phyloP scores from a whole-genome alignment of 92 coral and sea anemone genomes.

The Umimayanthus chanpuru region DNA sequence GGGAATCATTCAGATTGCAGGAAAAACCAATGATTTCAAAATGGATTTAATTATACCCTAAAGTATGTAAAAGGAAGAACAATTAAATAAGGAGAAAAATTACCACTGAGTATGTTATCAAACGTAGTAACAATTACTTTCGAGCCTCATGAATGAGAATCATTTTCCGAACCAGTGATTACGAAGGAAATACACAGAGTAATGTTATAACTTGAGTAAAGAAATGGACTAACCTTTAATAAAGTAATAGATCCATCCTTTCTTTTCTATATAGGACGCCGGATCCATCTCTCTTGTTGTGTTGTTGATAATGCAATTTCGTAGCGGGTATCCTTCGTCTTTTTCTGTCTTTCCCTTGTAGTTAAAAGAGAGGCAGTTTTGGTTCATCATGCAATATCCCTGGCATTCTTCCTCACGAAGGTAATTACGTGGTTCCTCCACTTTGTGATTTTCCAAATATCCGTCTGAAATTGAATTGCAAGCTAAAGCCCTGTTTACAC shows the following conservation, averaged over 20 bases:
- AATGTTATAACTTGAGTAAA: no score
- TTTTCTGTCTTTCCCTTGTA: not conserved
- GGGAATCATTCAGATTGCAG: no score
- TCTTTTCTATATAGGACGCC: not conserved
- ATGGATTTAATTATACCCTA: no score
- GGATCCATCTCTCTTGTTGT: constrained; percentile 19
- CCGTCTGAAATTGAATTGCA: not conserved
- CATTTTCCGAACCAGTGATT: no score
- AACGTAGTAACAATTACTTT: no score
- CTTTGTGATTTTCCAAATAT: not conserved
- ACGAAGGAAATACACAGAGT: no score
- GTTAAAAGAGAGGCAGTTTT: not conserved
- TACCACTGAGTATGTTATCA: no score
- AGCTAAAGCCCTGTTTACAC: no score
- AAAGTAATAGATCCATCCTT: not conserved
- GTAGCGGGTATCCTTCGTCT: not conserved
- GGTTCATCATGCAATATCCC: not conserved
- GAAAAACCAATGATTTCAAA: no score
- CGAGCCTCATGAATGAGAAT: no score
- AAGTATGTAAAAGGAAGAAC: no score
- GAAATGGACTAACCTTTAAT: not conserved
- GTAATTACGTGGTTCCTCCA: not conserved
- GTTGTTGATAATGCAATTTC: not conserved
- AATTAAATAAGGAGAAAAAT: no score
- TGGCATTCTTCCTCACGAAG: not conserved